Percentiles rank a stretch among this genome's conserved stretches.
These are phyloP conservation scores for Brachyptera putata DNA, from an alignment of 2,888 invertebrate species.

Conservation along the genomic window DNA sequence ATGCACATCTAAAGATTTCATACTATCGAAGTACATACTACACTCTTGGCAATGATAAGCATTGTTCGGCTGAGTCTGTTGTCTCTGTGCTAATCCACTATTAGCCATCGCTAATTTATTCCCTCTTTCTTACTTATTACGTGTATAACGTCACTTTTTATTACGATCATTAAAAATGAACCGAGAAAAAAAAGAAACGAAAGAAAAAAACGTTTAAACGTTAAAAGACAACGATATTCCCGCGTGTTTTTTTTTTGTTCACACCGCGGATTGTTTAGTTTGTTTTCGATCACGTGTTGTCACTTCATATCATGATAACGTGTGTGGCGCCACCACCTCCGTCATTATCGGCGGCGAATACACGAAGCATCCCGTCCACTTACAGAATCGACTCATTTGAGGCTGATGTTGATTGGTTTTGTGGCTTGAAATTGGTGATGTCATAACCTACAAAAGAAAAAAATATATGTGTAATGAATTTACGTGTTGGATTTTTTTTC, in stretches of 20 bases:
- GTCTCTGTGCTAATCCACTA: conserved; percentile 48
- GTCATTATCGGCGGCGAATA: neutral
- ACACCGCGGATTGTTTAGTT: neutral
- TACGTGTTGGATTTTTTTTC: too few species aligned
- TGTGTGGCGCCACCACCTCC: neutral
- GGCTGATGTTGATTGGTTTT: too few species aligned
- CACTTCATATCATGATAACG: conserved; percentile 12
- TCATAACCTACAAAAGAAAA: conserved; percentile 1
- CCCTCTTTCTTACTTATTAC: neutral
- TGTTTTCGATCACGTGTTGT: neutral
- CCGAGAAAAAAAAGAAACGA: conserved; percentile 3
- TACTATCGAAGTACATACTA: conserved; percentile 68
- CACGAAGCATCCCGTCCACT: conserved; percentile 1
- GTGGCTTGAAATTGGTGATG: too few species aligned
- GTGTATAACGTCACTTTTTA: neutral
- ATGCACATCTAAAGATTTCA: conserved; percentile 73
- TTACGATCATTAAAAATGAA: neutral
- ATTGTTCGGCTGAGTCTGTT: conserved; percentile 46
- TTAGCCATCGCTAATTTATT: conserved; percentile 45
- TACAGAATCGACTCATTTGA: too few species aligned
- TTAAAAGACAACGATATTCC: conserved; percentile 1
- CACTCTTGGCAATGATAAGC: conserved; percentile 69
- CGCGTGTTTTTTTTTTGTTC: neutral
- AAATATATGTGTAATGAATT: neutral
- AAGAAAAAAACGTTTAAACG: conserved; percentile 9